These are phyloP conservation scores for Actinostola sp. DNA, from an alignment of 92 coral and sea anemone species.

Conservation along the genomic window DNA sequence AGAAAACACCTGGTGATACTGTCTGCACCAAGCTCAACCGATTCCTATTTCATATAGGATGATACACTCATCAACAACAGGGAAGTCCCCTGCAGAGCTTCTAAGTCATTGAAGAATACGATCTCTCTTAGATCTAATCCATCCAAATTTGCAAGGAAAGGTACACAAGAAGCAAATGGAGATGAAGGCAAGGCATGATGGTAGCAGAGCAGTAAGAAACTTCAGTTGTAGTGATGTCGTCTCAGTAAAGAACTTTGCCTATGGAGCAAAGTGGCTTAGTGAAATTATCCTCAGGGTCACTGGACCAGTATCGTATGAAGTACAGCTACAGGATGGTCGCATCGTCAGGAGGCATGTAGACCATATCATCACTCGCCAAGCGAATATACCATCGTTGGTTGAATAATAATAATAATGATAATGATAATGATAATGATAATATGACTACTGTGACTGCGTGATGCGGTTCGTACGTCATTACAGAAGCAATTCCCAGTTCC, in stretches of 20 bases:
- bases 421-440: no score
- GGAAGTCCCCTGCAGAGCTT: conserved; percentile 59
- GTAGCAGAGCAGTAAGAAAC: conserved; percentile 10
- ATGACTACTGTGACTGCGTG: no score
- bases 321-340: conserved; percentile 27
- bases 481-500: no score
- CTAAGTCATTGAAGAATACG: conserved; percentile 52
- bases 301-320: conserved; percentile 50
- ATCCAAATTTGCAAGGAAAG: conserved; percentile 48
- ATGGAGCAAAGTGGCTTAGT: conserved; percentile 54
- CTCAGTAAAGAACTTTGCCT: conserved; percentile 48
- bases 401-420: no score
- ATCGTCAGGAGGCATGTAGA: conserved; percentile 42
- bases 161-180: conserved; percentile 45
- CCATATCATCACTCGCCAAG: conserved; percentile 40
- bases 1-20: conserved; percentile 41
- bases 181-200: conserved; percentile 46
- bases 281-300: conserved; percentile 42
- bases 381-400: not conserved
- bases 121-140: conserved; percentile 51
- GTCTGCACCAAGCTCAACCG: conserved; percentile 22
- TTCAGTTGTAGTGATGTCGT: conserved; percentile 33
- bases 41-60: conserved; percentile 41
- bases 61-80: conserved; percentile 58
- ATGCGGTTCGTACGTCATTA: no score